Evolutionary conservation across 2,888 invertebrate species (phyloP).

Genomic region (Cheilosia pagana): DNA sequence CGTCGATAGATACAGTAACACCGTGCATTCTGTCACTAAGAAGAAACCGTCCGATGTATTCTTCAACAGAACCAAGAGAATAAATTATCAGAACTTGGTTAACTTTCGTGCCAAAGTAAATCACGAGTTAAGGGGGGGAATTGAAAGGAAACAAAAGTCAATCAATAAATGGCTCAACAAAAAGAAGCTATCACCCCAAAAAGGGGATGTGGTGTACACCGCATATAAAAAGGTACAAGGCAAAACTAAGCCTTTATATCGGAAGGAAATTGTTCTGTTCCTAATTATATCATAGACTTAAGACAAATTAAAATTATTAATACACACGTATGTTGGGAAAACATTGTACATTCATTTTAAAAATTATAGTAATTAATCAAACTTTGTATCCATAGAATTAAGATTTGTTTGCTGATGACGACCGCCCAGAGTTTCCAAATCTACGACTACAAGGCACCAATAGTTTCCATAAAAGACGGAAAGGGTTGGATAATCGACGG

Average conservation of each 20-base stretch:
- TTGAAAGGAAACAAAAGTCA: not conserved
- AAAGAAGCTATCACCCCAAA: not conserved
- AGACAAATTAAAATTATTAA: conserved; percentile 6
- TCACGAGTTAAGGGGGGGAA: conserved; percentile 7
- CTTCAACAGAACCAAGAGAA: conserved; percentile 48
- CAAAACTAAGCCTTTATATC: not conserved
- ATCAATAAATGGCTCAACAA: not conserved
- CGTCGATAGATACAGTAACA: conserved; percentile 73
- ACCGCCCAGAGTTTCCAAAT: conserved; percentile 32
- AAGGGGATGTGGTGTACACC: not conserved
- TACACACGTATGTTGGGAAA: conserved; percentile 1
- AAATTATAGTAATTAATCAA: not conserved
- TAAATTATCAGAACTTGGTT: conserved; percentile 8
- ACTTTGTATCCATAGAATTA: not conserved
- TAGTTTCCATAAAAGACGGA: conserved; percentile 35
- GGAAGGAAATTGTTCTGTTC: not conserved
- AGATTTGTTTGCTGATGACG: conserved; percentile 5
- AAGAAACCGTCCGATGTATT: conserved; percentile 66
- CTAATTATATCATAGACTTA: not conserved
- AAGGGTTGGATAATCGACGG: conserved; percentile 33
- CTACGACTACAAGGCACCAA: conserved; percentile 26
- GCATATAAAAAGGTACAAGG: not conserved
- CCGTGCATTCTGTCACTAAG: conserved; percentile 65
- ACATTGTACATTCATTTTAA: not conserved
- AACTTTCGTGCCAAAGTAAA: conserved; percentile 12